Conservation (phyloP, 2,797 vertebrate species). For the Propithecus deckenii region DNA sequence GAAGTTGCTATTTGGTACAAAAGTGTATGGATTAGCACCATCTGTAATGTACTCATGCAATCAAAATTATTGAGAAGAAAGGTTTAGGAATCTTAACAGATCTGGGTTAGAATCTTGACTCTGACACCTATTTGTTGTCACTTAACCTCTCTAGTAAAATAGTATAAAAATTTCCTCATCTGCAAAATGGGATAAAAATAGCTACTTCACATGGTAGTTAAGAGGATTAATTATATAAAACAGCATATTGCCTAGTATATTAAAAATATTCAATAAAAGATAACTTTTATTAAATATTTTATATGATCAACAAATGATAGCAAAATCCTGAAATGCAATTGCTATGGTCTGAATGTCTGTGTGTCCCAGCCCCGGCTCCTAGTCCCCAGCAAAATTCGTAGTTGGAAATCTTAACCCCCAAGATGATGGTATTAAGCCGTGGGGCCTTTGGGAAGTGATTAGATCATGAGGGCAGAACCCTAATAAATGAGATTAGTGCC, state of each 20-base stretch:
- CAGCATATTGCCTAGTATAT: neutral
- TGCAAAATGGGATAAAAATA: constrained; percentile 23
- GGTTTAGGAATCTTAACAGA: neutral
- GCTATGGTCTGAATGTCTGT: neutral
- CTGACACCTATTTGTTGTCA: neutral
- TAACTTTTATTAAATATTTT: constrained; percentile 8
- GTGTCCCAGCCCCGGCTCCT: neutral
- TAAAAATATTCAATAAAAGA: neutral
- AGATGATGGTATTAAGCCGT: neutral
- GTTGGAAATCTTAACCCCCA: neutral
- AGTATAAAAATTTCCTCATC: neutral
- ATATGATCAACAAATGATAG: neutral
- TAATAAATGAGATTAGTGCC: neutral
- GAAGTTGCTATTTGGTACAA: constrained; percentile 20
- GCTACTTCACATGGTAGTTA: neutral
- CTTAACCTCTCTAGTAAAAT: neutral
- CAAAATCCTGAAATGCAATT: neutral
- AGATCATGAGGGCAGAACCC: neutral
- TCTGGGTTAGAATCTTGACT: neutral
- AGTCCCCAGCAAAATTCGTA: neutral
- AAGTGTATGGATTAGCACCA: neutral
- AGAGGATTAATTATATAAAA: constrained; percentile 22
- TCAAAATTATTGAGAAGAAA: neutral
- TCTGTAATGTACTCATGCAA: neutral
- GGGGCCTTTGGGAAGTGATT: neutral